Evolutionary conservation across 2,113 vertebrate species (phyloP), one percentile per base, ranked within the genome.

Genomic region (Neodon shergylaensis): DNA sequence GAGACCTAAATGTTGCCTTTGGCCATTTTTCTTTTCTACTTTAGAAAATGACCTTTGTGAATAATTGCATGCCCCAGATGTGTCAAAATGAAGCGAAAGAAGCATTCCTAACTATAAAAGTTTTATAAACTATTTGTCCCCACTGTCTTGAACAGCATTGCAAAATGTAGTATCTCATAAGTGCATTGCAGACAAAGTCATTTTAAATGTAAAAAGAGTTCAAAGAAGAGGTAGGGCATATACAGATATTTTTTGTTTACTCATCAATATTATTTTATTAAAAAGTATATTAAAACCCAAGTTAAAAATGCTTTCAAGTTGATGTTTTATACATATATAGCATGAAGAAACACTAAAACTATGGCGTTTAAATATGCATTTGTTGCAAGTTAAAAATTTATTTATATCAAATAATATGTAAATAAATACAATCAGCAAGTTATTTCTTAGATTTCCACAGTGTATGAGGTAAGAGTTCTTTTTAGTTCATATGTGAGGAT

Each of bases 1-100:
- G 97, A 97, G 98, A 96, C 76, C 94, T 98, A 98, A 98, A 97
- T 94, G 86, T 96, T 98, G 93, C 97, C 97, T 98, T 98, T 98
- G 98, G 98, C 98, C 98, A 98, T 97, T 98, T 96, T 98, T 97
- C 95, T 98, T 97, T 97, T 97, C 95, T 98, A 97, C 79, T 97
- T 92, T 91, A 96, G 94, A 98, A 98, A 98, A 97, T 98, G 98
- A 98, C 98, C 98, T 98, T 98, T 98, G 88, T 98, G 98, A 98
- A 98, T 98, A 98, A 98, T 98, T 98, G 94, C 92, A 97, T 97
- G 98, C 28, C 98, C 98, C 87, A 98, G 94, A 98, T 98, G 97
- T 98, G 98, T 98, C 98, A 98, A 98, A 98, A 97, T 92, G 91
- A 98, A 91, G 63, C 96, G 65, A 95, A 97, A 98, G 88, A 39